A percentile compares a stretch with the other conserved stretches of the same genome.
Evolutionary conservation across 2,797 vertebrate species (phyloP).

Genomic region (Otolemur crassicaudatus): DNA sequence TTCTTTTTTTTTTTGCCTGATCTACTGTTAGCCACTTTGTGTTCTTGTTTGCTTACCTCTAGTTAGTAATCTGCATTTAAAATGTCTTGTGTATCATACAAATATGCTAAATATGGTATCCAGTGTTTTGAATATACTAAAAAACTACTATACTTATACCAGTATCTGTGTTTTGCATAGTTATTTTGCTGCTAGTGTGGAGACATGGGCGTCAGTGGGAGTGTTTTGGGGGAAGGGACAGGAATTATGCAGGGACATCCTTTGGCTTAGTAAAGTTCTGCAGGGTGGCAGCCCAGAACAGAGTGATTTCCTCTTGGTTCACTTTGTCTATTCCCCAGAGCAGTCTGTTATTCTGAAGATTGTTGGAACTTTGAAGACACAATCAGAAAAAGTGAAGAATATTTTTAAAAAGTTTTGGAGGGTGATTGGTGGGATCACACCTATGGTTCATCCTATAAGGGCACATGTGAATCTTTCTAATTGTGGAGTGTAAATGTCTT

Average conservation of each 20-base stretch:
- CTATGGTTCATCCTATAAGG: too few relatives aligned
- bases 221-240: neutral
- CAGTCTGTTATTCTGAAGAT: neutral
- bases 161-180: conserved; percentile 21
- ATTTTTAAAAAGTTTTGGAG: too few relatives aligned
- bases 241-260: conserved; percentile 11
- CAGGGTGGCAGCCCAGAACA: neutral
- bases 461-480: too few relatives aligned
- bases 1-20: conserved; percentile 70
- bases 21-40: conserved; percentile 79
- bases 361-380: neutral
- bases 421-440: too few relatives aligned
- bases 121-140: conserved; percentile 39
- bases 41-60: conserved; percentile 79
- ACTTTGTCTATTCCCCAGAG: neutral
- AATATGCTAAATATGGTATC: conserved; percentile 45
- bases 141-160: neutral
- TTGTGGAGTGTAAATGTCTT: too few relatives aligned
- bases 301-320: neutral
- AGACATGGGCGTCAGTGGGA: neutral
- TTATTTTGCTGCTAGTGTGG: conserved; percentile 42
- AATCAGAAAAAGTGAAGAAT: conserved; percentile 26
- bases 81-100: conserved; percentile 77
- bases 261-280: neutral
- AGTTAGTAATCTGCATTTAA: conserved; percentile 81